phyloP scores from a whole-genome alignment of 2,888 invertebrate genomes.

The Parnassius apollo region DNA sequence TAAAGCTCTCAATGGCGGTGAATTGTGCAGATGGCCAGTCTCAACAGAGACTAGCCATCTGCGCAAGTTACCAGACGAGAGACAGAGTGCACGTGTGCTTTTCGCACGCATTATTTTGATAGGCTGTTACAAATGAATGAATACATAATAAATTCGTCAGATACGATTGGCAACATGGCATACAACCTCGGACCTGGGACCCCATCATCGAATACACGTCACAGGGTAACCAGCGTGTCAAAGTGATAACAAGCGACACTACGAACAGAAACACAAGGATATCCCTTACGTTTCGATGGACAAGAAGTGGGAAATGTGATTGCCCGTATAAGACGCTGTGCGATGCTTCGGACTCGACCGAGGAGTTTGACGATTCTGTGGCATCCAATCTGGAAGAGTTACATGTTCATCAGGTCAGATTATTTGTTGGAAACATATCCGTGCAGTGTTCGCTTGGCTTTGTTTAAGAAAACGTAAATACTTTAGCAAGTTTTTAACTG shows the following conservation, averaged over 20 bases:
- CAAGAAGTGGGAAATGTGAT: conserved; percentile 76
- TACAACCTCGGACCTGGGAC: conserved; percentile 91
- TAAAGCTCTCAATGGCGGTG: too few species aligned
- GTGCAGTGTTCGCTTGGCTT: too few species aligned
- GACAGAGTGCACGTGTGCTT: too few species aligned
- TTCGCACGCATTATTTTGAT: too few species aligned
- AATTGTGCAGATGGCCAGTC: too few species aligned
- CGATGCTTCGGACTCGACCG: conserved; percentile 68
- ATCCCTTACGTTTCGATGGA: conserved; percentile 93
- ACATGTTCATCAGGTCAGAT: conserved; percentile 86
- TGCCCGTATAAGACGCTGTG: conserved; percentile 85
- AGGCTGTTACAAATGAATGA: too few species aligned
- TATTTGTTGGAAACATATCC: not conserved
- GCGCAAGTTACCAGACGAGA: too few species aligned
- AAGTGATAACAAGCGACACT: conserved; percentile 54
- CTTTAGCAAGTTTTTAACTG: too few species aligned
- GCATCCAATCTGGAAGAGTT: conserved; percentile 86
- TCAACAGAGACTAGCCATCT: too few species aligned
- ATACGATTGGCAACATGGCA: conserved; percentile 94
- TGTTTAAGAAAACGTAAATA: not conserved
- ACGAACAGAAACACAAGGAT: conserved; percentile 73
- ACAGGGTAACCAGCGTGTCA: conserved; percentile 31
- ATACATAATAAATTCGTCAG: conserved; percentile 43
- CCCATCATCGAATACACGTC: conserved; percentile 65
- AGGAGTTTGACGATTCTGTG: conserved; percentile 60